Conservation (phyloP, 2,113 vertebrate genomes). For the Pteronura brasiliensis region DNA sequence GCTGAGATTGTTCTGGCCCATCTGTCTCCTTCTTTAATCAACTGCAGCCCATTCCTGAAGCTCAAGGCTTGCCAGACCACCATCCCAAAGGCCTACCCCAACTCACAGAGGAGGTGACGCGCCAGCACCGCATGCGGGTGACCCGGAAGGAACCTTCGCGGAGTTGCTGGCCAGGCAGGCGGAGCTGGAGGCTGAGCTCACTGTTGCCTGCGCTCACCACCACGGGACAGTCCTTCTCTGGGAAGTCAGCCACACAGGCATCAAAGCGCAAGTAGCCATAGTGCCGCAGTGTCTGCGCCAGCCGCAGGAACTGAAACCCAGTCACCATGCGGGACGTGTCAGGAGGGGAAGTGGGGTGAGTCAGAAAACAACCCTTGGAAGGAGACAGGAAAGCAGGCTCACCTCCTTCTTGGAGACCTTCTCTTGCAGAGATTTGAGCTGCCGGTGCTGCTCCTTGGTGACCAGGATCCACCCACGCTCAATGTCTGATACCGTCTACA, state of each 20-base stretch:
- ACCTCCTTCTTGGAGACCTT: constrained; percentile 99
- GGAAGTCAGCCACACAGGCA: constrained; percentile 97
- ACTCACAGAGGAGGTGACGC: constrained; percentile 98
- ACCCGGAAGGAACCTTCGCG: constrained; percentile 99
- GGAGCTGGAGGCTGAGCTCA: constrained; percentile 98
- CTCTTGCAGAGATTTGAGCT: constrained; percentile 98
- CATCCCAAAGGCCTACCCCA: background rate
- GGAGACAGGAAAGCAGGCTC: background rate
- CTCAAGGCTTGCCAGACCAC: background rate
- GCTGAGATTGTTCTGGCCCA: background rate
- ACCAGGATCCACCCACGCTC: constrained; percentile 97
- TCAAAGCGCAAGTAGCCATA: constrained; percentile 98
- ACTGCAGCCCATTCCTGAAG: background rate
- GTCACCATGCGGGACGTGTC: background rate
- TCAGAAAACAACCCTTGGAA: background rate
- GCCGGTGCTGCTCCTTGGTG: constrained; percentile 97
- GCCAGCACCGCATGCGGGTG: constrained; percentile 98
- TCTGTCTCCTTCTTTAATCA: background rate
- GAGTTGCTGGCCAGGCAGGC: constrained; percentile 94
- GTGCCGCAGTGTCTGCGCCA: constrained; percentile 97
- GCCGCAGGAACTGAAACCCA: constrained; percentile 90
- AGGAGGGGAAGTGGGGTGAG: background rate
- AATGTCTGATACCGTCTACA: constrained; percentile 95
- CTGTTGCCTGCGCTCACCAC: constrained; percentile 97
- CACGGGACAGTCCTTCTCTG: constrained; percentile 96